phyloP scores from a whole-genome alignment of 2,888 invertebrate genomes.

The Amiota minor region DNA sequence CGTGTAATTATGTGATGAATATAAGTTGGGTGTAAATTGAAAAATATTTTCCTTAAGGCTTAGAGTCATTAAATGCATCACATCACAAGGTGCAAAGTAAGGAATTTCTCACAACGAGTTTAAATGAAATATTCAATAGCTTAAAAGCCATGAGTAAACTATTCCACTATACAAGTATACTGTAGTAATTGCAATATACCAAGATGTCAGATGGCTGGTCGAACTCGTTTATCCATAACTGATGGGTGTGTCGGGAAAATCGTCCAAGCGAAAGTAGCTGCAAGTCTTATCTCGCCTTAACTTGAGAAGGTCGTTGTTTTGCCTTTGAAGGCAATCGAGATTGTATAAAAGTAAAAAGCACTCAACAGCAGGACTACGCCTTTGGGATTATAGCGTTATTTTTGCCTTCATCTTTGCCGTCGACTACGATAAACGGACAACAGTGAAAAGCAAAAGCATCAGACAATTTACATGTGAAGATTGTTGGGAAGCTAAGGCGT shows the following conservation, averaged over 20 bases:
- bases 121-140: too few species aligned
- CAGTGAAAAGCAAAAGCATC: background rate
- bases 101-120: too few species aligned
- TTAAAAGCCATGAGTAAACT: too few species aligned
- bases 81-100: too few species aligned
- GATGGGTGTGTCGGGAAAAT: too few species aligned
- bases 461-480: conserved; percentile 16
- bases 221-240: too few species aligned
- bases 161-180: too few species aligned
- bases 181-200: too few species aligned
- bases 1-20: conserved; percentile 1
- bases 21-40: background rate
- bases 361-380: conserved; percentile 3
- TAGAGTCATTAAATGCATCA: background rate
- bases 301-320: background rate
- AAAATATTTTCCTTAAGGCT: background rate
- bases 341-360: conserved; percentile 7
- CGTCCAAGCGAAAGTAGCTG: background rate
- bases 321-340: background rate
- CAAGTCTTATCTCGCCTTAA: background rate
- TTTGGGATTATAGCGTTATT: conserved; percentile 5
- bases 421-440: conserved; percentile 4
- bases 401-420: background rate
- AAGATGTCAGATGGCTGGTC: too few species aligned
- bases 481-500: conserved; percentile 3